Conservation (phyloP, 2,113 vertebrate species). For the Apodemus sylvaticus region DNA sequence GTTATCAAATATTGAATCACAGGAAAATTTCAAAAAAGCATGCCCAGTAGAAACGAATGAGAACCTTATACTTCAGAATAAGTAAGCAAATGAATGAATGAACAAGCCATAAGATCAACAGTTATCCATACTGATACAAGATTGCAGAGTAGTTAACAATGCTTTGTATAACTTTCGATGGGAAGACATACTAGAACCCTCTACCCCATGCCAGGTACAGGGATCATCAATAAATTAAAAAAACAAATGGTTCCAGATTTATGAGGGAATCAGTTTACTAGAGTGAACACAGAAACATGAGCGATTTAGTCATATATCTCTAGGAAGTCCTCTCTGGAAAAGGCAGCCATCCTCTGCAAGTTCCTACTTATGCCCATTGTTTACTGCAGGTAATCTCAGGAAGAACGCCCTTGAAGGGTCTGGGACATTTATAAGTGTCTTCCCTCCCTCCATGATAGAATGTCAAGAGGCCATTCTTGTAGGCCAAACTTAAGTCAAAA, state of each 20-base stretch:
- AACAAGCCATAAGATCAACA: not conserved
- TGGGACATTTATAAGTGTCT: not conserved
- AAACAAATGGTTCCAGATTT: not conserved
- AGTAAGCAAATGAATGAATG: not conserved
- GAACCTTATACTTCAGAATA: not conserved
- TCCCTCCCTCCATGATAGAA: not conserved
- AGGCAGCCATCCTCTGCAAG: not conserved
- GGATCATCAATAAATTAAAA: not conserved
- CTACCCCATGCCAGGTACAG: not conserved
- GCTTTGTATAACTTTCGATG: not conserved
- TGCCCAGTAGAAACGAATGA: not conserved
- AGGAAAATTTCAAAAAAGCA: not conserved
- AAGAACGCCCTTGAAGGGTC: not conserved
- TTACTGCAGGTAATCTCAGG: not conserved
- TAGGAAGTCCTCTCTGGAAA: not conserved
- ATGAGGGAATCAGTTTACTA: not conserved
- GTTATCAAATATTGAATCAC: not conserved
- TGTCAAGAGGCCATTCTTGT: not conserved
- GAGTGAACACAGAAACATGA: not conserved
- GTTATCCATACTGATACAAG: not conserved
- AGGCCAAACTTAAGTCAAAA: not conserved
- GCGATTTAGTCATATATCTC: not conserved
- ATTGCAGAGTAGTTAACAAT: not conserved
- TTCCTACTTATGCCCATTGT: not conserved
- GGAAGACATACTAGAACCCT: not conserved